These are phyloP conservation scores for Oreochromis tanganicae DNA, from an alignment of 2,113 vertebrate genomes.

Conservation along the genomic window DNA sequence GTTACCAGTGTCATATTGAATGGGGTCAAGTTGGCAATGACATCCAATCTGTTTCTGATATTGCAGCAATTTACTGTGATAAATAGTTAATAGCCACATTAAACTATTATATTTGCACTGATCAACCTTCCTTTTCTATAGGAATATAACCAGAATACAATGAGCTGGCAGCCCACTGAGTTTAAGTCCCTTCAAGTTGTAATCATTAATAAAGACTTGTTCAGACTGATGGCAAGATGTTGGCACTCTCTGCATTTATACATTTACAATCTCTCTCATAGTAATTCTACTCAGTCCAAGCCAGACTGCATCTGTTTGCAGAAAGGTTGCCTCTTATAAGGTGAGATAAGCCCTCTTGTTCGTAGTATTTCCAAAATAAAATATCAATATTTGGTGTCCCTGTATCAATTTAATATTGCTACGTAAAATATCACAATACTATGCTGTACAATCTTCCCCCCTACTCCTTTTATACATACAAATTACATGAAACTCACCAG, in stretches of 20 bases:
- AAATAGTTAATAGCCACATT: not conserved
- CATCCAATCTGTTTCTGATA: not conserved
- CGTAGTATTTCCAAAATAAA: not conserved
- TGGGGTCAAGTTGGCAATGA: not conserved
- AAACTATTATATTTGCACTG: not conserved
- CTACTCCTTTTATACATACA: not conserved
- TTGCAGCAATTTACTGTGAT: not conserved
- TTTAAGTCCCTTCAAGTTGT: not conserved
- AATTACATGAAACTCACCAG: conserved; percentile 77
- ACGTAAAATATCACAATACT: not conserved
- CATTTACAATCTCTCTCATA: not conserved
- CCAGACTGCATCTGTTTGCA: not conserved
- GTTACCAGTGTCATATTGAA: not conserved
- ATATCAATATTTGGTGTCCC: not conserved
- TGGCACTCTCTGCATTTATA: not conserved
- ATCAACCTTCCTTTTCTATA: not conserved
- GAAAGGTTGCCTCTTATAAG: not conserved
- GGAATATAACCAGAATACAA: not conserved
- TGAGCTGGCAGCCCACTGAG: not conserved
- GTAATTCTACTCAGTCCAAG: not conserved
- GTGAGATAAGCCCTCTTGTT: not conserved
- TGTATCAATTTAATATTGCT: not conserved
- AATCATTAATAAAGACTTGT: not conserved
- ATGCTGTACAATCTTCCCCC: not conserved
- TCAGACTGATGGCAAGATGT: not conserved